Conservation (phyloP, 2,888 invertebrate genomes). For the Torymus aiolomorphi region DNA sequence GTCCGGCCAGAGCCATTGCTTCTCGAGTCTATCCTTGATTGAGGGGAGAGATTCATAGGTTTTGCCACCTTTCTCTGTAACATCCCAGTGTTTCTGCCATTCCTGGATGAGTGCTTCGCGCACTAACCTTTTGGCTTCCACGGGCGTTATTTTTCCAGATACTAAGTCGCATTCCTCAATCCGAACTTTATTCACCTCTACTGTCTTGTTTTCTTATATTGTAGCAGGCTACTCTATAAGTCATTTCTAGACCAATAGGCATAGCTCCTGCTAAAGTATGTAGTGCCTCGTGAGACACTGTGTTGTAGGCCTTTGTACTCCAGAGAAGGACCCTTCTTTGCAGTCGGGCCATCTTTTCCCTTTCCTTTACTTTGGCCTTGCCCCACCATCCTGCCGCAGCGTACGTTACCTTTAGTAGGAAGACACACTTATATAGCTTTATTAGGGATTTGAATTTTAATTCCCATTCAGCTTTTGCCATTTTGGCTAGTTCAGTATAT, state of each 20-base stretch:
- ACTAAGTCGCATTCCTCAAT: no score
- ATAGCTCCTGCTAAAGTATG: background rate
- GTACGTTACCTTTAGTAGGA: slow-evolving; percentile 6
- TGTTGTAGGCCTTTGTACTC: background rate
- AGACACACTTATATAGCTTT: slow-evolving; percentile 1
- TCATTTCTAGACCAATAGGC: background rate
- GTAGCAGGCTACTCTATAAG: no score
- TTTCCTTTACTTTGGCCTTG: background rate
- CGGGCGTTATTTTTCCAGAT: no score
- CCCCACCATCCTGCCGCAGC: slow-evolving; percentile 26
- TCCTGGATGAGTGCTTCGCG: no score
- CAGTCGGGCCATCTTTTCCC: background rate
- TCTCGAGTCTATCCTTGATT: background rate
- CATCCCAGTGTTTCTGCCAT: slow-evolving; percentile 34
- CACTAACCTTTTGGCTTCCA: background rate
- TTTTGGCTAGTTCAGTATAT: no score
- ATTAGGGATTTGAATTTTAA: background rate
- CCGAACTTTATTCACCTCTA: background rate
- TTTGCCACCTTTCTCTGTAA: background rate
- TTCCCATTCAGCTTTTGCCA: slow-evolving; percentile 17
- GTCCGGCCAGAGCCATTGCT: slow-evolving; percentile 20
- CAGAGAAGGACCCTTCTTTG: background rate
- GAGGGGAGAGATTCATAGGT: slow-evolving; percentile 21
- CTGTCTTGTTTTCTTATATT: background rate
- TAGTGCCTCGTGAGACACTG: background rate